phyloP scores from a whole-genome alignment of 2,113 vertebrate genomes.

The Hippocampus guttulatus region DNA sequence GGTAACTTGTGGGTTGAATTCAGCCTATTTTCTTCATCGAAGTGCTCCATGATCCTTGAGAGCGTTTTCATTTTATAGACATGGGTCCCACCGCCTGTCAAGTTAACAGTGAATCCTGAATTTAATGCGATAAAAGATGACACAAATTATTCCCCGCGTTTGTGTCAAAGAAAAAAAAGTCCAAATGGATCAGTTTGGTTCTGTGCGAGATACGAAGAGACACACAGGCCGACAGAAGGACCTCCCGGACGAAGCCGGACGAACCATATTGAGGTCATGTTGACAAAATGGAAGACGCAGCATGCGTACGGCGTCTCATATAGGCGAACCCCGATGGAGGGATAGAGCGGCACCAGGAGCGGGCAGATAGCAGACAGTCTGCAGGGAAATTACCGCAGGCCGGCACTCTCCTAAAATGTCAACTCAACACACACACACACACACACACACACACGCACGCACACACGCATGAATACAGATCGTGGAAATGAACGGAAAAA shows the following conservation, averaged over 20 bases:
- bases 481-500: background rate
- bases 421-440: slow-evolving; percentile 32
- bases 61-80: background rate
- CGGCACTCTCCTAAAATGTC: slow-evolving; percentile 54
- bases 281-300: slow-evolving; percentile 49
- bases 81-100: too few species aligned
- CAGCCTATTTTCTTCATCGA: too few species aligned
- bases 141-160: background rate
- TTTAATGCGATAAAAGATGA: background rate
- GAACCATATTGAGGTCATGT: slow-evolving; percentile 51
- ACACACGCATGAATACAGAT: background rate
- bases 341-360: slow-evolving; percentile 17
- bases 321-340: slow-evolving; percentile 14
- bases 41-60: too few species aligned
- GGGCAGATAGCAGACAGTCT: slow-evolving; percentile 57
- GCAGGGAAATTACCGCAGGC: slow-evolving; percentile 61
- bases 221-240: slow-evolving; percentile 7
- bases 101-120: too few species aligned
- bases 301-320: slow-evolving; percentile 42
- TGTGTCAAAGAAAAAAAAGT: slow-evolving; percentile 34
- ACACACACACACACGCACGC: slow-evolving; percentile 29
- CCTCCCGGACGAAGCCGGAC: slow-evolving; percentile 5
- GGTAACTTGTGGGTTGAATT: too few species aligned
- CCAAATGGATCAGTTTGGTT: background rate
- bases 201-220: slow-evolving; percentile 11